Evolutionary conservation across 2,888 invertebrate species (phyloP).

Genomic region (Frankliniella intonsa): DNA sequence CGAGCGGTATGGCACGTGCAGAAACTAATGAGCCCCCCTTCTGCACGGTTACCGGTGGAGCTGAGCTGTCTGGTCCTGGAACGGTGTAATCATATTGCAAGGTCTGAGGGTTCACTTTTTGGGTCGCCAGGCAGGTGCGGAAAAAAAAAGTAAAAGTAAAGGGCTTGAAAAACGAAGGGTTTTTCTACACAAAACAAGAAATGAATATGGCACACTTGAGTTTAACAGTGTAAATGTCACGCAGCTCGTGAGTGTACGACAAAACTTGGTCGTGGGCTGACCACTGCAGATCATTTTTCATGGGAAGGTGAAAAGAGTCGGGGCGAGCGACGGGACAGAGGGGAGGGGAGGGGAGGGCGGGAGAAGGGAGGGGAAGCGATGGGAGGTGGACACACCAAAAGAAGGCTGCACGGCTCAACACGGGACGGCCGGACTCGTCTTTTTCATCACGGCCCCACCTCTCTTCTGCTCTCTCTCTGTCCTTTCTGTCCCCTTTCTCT

Average conservation of each 20-base stretch:
- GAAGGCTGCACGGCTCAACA: not conserved
- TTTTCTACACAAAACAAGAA: too few species aligned
- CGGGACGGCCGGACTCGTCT: too few species aligned
- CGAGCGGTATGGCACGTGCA: too few species aligned
- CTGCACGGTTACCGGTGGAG: not conserved
- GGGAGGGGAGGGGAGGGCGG: not conserved
- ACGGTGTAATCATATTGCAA: too few species aligned
- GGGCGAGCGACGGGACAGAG: not conserved
- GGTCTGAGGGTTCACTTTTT: too few species aligned
- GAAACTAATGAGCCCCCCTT: not conserved
- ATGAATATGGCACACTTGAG: too few species aligned
- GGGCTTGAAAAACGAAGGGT: too few species aligned
- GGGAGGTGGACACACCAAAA: not conserved
- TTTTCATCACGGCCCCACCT: not conserved
- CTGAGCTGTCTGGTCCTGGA: too few species aligned
- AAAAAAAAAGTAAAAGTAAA: too few species aligned
- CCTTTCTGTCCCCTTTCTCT: not conserved
- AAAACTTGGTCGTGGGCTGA: not conserved
- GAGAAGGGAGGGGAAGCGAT: not conserved
- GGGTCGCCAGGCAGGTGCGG: too few species aligned
- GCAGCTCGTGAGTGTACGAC: not conserved
- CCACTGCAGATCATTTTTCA: slow-evolving; percentile 13
- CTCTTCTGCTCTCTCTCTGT: not conserved
- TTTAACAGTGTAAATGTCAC: too few species aligned
- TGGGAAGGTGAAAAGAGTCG: not conserved